Base-by-base conservation (phyloP, 2,797 vertebrate species). In the Distichodus sexfasciatus region DNA sequence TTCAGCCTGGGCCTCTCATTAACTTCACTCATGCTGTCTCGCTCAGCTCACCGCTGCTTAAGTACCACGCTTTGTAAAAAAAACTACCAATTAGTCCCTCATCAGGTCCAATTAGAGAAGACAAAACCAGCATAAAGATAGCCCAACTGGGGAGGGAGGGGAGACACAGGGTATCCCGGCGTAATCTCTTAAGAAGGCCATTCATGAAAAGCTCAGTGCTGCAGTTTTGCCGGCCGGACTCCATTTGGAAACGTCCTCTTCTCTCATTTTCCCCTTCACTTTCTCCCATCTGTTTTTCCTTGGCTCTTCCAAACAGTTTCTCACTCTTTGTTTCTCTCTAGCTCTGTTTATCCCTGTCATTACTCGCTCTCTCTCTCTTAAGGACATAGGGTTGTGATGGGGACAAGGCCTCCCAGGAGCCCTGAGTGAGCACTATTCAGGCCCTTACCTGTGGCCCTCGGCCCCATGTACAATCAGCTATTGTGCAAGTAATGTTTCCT, bases 31-130 rank as follows among this genome's bases (percentile, higher is more conserved):
- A 92, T 87, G 89, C 91, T 86, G 94, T 91, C 92, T 93, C 85
- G 84, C 89, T 88, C 79, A 77, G 90, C 88, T 94, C 89, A 88
- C 91, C 85, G 87, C 85, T 80, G 89, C 93, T 95, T 93, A 94
- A 97, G 94, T 88, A 90, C 88, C 84, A 84, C 87, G 87, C 86
- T 91, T 91, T 86, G 90, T 90, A 90, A 92, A 90, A n/a, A 82
- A 94, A 93, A 91, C 91, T 90, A 94, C 94, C 95, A 99, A 97
- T 99, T 98, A 98, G 95, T 94, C 92, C 91, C 94, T 97, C 95
- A 97, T 99, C 97, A 98, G 93, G 93, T 96, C 93, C 96, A 97
- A 99, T 98, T 98, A 98, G 94, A 85, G 91, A 89, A 96, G 94
- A 98, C 96, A 98, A 98, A 97, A 87, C 90, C 91, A 81, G 93